phyloP scores from a whole-genome alignment of 2,888 invertebrate genomes.

The Buathra laborator region DNA sequence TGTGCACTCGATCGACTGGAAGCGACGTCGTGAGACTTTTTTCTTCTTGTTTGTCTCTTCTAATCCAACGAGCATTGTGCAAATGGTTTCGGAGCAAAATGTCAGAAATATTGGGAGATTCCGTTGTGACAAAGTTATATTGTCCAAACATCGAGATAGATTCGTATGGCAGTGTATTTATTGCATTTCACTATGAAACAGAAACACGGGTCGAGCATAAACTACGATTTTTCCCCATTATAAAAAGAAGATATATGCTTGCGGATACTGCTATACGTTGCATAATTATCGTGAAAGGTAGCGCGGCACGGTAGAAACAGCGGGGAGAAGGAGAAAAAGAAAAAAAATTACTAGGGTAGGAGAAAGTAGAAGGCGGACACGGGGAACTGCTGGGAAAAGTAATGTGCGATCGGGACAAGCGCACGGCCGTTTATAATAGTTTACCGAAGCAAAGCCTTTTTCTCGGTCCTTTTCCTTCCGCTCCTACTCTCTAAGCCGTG shows the following conservation, averaged over 20 bases:
- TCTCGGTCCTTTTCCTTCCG: slow-evolving; percentile 47
- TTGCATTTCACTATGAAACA: background rate
- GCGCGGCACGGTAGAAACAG: slow-evolving; percentile 29
- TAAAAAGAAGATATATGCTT: slow-evolving; percentile 10
- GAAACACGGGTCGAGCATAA: background rate
- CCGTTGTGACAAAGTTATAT: slow-evolving; percentile 11
- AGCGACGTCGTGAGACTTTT: background rate
- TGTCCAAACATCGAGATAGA: slow-evolving; percentile 18
- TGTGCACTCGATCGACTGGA: slow-evolving; percentile 1
- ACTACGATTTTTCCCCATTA: slow-evolving; percentile 4
- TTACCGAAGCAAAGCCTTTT: slow-evolving; percentile 70
- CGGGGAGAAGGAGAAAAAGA: slow-evolving; percentile 34
- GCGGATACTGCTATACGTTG: slow-evolving; percentile 18
- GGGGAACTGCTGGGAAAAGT: slow-evolving; percentile 64
- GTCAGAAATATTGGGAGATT: background rate
- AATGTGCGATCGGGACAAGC: slow-evolving; percentile 78
- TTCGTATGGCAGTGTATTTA: background rate
- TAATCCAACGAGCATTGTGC: background rate
- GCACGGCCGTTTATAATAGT: slow-evolving; percentile 76
- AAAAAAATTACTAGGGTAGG: slow-evolving; percentile 47
- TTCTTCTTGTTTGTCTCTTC: background rate
- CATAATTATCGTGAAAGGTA: slow-evolving; percentile 64
- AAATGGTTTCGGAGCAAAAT: background rate
- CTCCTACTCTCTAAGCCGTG: background rate
- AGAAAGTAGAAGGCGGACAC: background rate